Percentiles rank a stretch among this genome's conserved stretches.
These are phyloP conservation scores for Tamias sibiricus DNA, from an alignment of 2,113 vertebrate genomes.

Conservation along the genomic window DNA sequence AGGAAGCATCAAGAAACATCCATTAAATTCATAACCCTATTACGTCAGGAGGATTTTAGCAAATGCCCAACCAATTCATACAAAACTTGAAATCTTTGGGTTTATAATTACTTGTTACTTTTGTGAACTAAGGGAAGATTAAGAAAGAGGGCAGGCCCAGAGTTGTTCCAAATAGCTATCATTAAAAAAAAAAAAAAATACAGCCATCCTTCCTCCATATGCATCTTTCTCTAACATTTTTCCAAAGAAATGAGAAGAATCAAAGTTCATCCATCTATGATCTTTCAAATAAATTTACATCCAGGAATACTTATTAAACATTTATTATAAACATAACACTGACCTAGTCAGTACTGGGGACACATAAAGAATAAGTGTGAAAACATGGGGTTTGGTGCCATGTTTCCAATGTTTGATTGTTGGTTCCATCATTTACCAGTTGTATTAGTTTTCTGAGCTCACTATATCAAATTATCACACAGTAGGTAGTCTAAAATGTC, in stretches of 20 bases:
- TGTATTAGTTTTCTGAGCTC: neutral
- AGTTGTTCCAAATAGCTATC: neutral
- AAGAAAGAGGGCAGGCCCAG: too few species aligned
- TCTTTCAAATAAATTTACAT: neutral
- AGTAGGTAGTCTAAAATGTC: neutral
- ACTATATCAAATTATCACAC: neutral
- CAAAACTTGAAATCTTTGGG: neutral
- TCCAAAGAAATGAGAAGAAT: constrained; percentile 18
- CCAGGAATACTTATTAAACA: neutral
- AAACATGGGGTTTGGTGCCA: neutral
- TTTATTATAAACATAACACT: neutral
- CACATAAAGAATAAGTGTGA: neutral
- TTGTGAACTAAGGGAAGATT: neutral
- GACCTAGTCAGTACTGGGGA: neutral
- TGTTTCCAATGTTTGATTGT: neutral
- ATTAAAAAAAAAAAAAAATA: constrained; percentile 14
- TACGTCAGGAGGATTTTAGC: neutral
- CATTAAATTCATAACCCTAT: neutral
- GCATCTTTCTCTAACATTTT: neutral
- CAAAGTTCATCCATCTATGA: neutral
- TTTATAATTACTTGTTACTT: neutral
- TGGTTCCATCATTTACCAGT: neutral
- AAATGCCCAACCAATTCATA: neutral
- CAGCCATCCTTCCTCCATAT: neutral
- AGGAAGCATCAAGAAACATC: neutral